Base-by-base conservation (phyloP, 1,140 invertebrate genomes). In the Gryllus bimaculatus region DNA sequence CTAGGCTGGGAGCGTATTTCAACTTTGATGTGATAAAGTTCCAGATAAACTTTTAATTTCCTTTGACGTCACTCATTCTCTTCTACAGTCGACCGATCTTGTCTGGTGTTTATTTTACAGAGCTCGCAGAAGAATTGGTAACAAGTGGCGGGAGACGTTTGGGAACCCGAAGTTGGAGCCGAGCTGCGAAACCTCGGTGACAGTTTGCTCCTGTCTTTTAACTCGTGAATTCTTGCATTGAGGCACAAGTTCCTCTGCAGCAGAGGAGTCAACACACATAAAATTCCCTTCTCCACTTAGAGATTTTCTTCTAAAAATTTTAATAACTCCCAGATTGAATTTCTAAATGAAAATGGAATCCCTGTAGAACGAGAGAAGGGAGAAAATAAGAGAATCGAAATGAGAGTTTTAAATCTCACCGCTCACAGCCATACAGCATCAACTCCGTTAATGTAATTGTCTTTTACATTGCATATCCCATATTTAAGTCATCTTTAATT, bases 1-100 rank as follows among this genome's bases (percentile, higher is more conserved):
- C 54, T 13, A 66, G 18, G 7, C 18, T 18, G 10, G 54, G 7
- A 66, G 54, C 54, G 10, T 66, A 66, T 66, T 66, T 66, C 54
- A 66, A 66, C 54, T 66, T 66, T 66, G 54, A 66, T 66, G 54
- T 66, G 54, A 66, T 66, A 66, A 66, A 66, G 54, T 66, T 13
- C 7, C 10, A 66, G 54, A 66, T 66, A 66, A 66, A 66, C 54
- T 66, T 66, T 66, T 66, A 66, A 66, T 66, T 66, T 66, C 54
- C 54, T 66, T 66, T 66, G 54, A 66, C 18, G 54, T 66, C 54
- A 66, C 10, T 66, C 54, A 66, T 66, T 66, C 54, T 66, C 54
- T 18, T 66, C 54, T 18, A 66, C 54, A 13, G 54, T 66, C 54
- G 10, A 18, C 18, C 7, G 18, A 66, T 66, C 18, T 66, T 18